Evolutionary conservation across 2,888 invertebrate genomes (phyloP), one percentile per base, ranked within the genome.

Genomic region (Drosophila testacea): DNA sequence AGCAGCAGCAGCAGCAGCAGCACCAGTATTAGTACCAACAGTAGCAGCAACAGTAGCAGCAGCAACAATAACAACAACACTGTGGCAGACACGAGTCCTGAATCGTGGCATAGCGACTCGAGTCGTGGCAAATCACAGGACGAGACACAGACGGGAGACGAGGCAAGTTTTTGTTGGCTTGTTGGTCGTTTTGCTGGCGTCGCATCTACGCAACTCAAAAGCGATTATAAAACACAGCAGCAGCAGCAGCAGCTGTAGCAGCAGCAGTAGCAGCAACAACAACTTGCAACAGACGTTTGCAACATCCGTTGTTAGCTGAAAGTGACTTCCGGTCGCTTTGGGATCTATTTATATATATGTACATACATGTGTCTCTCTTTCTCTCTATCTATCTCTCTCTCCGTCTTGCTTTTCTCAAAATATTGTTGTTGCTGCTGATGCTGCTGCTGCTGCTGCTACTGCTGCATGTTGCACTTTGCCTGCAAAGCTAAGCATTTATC

Each of bases 281-380:
- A n/a, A 4, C 50, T 38, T 5, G 13, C 39, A 73, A 48, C 63
- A 72, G 62, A 80, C 81, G 74, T 77, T 82, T 80, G 81, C 81
- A 78, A 71, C 84, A 81, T 86, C 83, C 89, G 83, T 74, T 82
- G 73, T 79, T 73, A 77, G 76, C 81, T 77, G 66, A 77, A 76
- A 77, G 69, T 71, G 62, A 81, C 82, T 88, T 84, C 83, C 83
- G 84, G 71, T 65, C 72, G 73, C 82, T 78, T 41, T 66, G 62
- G 75, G 68, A 78, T 82, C 65, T 73, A 64, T 63, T 63, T 68
- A 48, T 51, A 63, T 39, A 54, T 56, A 63, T 36, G 59, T 56
- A 38, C 30, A 30, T 57, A 27, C 41, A 10, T 16, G 4, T 6
- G 10, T 32, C 22, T 13, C 27, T n/a, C 13, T 27, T 6, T 9